Base-by-base conservation (phyloP, 2,888 invertebrate species). In the Cyrtodaria siliqua region DNA sequence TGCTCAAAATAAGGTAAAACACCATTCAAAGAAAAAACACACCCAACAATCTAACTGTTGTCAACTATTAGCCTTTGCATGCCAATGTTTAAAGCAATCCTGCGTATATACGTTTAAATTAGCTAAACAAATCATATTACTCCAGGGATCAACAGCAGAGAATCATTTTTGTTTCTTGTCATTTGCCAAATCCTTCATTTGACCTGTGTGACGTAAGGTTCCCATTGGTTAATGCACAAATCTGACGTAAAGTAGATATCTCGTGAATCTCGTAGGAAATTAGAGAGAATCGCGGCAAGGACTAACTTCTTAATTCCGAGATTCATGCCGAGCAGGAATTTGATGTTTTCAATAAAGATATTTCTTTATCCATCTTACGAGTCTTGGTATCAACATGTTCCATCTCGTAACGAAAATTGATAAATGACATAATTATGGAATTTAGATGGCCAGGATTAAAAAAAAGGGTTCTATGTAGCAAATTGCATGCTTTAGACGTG, bases 131-230 rank as follows among this genome's bases (percentile, higher is more conserved):
- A n/a, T n/a, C n/a, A n/a, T n/a, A n/a, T n/a, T n/a, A n/a, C n/a
- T n/a, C n/a, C n/a, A n/a, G n/a, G n/a, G n/a, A n/a, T n/a, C 33
- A 8, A 12, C 12, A 33, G 33, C 33, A 33, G 33, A 12, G 12
- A 33, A 33, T 12, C 33, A 12, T 33, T 33, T 33, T 8, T 4
- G 4, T 33, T 33, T 33, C 33, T 8, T 33, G 33, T 12, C 33
- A 38, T 62, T 49, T 52, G 53, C 53, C 38, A 52, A 63, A 63
- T 63, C 63, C 63, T 33, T 33, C 33, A 53, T 14, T 40, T 63
- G 63, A 63, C 63, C 63, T 63, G n/a, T 53, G 23, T 63, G 63
- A 63, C 63, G 63, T 63, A 63, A 63, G 63, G 52, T 63, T 42
- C 23, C 4, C 20, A 2, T 12, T 33, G 24, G 53, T 52, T 63